A percentile compares a stretch with the other conserved stretches of the same genome.
phyloP scores from a whole-genome alignment of 2,113 vertebrate genomes.

The Mustelus asterias region DNA sequence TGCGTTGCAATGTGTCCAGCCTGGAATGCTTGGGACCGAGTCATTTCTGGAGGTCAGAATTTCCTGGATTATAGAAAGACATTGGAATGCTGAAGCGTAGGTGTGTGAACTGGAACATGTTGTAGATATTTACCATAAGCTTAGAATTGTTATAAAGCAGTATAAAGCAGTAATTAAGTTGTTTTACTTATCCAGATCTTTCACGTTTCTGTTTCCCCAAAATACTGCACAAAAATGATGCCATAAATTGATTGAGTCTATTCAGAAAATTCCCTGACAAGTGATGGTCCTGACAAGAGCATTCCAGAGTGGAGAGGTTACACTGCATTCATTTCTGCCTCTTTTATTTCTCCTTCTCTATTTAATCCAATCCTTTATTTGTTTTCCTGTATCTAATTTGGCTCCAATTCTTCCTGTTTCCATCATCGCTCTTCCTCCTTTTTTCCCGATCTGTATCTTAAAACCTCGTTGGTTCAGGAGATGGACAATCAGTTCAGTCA shows the following conservation, averaged over 20 bases:
- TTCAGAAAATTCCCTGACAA: no score
- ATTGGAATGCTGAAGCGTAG: neutral
- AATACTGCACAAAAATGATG: no score
- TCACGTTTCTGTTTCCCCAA: no score
- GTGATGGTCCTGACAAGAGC: no score
- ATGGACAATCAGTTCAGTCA: neutral
- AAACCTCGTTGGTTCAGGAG: neutral
- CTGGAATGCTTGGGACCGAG: neutral
- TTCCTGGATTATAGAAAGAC: neutral
- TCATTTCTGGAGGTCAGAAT: neutral
- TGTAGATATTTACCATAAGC: neutral
- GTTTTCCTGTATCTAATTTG: neutral
- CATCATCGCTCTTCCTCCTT: neutral
- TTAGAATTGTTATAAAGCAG: neutral
- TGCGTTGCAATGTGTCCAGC: neutral
- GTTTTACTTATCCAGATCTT: no score
- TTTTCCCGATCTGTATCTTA: neutral
- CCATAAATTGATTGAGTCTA: no score
- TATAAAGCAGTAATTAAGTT: no score
- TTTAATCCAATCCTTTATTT: neutral
- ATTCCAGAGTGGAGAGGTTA: neutral
- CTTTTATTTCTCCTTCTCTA: slow-evolving; percentile 40
- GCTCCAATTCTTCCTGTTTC: neutral
- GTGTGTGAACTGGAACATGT: no score
- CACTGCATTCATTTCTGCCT: neutral